Evolutionary conservation across 1,140 invertebrate species (phyloP).

Genomic region (Oreohelix idahoensis): DNA sequence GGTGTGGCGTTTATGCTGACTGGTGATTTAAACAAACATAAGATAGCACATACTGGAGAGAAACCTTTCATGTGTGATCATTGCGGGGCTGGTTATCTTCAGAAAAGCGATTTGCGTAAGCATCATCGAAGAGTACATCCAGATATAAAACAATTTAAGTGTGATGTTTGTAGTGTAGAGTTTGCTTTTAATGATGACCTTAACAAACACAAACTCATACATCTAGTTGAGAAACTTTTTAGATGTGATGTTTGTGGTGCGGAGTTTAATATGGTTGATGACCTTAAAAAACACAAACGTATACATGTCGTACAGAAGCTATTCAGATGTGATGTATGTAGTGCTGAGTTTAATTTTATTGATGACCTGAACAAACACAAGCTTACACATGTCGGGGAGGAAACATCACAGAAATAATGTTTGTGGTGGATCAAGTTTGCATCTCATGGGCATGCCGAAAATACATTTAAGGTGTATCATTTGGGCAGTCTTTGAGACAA

Average conservation of each 20-base stretch:
- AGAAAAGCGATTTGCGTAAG: slow-evolving; percentile 15
- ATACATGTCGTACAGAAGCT: neutral
- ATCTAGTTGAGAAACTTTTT: neutral
- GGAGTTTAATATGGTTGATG: neutral
- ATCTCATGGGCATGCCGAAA: too few species aligned
- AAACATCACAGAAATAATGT: too few species aligned
- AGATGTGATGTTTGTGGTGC: neutral
- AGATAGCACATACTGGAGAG: slow-evolving; percentile 81
- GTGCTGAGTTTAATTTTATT: neutral
- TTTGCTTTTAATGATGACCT: neutral
- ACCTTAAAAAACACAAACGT: neutral
- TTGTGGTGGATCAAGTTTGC: too few species aligned
- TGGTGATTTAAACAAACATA: neutral
- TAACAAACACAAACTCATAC: neutral
- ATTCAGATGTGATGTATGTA: neutral
- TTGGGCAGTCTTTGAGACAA: too few species aligned
- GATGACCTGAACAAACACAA: neutral
- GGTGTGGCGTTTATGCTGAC: neutral
- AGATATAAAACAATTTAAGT: neutral
- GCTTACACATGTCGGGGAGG: neutral
- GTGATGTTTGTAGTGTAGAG: neutral
- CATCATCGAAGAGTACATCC: slow-evolving; percentile 11
- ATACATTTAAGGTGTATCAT: too few species aligned
- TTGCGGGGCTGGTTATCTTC: slow-evolving; percentile 86
- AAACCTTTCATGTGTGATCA: slow-evolving; percentile 83